These are phyloP conservation scores for Tachysurus fulvidraco DNA, from an alignment of 2,113 vertebrate species.

Conservation along the genomic window DNA sequence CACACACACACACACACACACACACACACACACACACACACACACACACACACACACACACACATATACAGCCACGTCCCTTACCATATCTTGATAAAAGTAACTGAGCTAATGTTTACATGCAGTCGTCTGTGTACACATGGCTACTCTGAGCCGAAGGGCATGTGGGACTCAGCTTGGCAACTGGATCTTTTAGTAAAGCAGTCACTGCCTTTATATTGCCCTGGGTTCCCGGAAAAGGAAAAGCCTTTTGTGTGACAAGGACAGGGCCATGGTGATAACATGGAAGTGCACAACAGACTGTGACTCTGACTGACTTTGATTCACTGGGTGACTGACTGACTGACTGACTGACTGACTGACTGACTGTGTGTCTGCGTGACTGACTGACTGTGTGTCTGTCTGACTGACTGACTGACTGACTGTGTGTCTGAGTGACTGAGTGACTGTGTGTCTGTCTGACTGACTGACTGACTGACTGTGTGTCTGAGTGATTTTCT, in stretches of 20 bases:
- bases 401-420: neutral
- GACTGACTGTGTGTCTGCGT: no score
- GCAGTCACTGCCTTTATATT: neutral
- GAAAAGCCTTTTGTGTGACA: neutral
- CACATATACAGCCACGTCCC: slow-evolving; percentile 29
- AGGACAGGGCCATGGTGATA: neutral
- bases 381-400: neutral
- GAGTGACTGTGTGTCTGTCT: neutral
- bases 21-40: neutral
- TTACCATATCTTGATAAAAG: slow-evolving; percentile 28
- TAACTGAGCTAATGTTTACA: slow-evolving; percentile 34
- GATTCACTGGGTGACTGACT: neutral
- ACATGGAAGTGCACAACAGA: neutral
- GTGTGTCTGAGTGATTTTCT: neutral
- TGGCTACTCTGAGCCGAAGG: neutral
- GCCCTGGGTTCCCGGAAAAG: neutral
- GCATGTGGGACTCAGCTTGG: slow-evolving; percentile 4
- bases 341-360: neutral
- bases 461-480: neutral
- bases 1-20: neutral
- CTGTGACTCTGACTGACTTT: neutral
- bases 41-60: no score
- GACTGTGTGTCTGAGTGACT: neutral
- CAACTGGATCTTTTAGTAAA: slow-evolving; percentile 11
- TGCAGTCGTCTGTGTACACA: slow-evolving; percentile 19